Evolutionary conservation across 2,113 vertebrate species (phyloP), one percentile per base, ranked within the genome.

Genomic region (Anarrhichthys ocellatus): DNA sequence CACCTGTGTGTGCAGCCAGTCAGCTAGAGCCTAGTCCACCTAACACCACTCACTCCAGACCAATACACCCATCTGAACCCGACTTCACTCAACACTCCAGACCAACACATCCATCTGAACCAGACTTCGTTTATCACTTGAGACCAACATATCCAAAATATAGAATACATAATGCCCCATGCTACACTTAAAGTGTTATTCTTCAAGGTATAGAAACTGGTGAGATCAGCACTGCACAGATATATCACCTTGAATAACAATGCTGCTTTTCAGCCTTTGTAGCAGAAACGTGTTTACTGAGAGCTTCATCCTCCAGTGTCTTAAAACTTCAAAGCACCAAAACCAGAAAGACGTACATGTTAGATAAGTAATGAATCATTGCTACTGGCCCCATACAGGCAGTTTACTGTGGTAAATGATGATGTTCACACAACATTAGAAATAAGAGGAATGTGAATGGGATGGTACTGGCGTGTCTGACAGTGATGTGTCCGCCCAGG

Each of bases 401-500:
- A 22, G 56, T 56, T 71, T 17, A 9, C 15, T 38, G 9, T 44
- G 29, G 48, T 50, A 22, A 50, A 17, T 50, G 18, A 18, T 32
- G 29, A 27, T 22, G 18, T 42, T 68, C 34, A 82, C 27, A 70
- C 9, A n/a, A 6, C 14, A 18, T 29, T 42, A 36, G 32, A 58
- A 2, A 46, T 36, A 38, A 58, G 1, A 61, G 67, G 5, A 66
- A 36, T 44, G 66, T 73, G 67, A 32, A 29, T 18, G 4, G 8
- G 10, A 36, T 65, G 10, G 11, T 56, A 3, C n/a, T 66, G 10
- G 66, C 54, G 44, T 10, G 58, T 50, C 1, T n/a, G 42, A 59
- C n/a, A 82, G 44, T 52, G 14, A 54, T 79, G 34, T 87, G 42
- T 88, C 62, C 18, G 5, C 34, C 20, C 76, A 99, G 98, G 96